phyloP scores from a whole-genome alignment of 64 coral and sea anemone species.

The Pocillopora damicornis region DNA sequence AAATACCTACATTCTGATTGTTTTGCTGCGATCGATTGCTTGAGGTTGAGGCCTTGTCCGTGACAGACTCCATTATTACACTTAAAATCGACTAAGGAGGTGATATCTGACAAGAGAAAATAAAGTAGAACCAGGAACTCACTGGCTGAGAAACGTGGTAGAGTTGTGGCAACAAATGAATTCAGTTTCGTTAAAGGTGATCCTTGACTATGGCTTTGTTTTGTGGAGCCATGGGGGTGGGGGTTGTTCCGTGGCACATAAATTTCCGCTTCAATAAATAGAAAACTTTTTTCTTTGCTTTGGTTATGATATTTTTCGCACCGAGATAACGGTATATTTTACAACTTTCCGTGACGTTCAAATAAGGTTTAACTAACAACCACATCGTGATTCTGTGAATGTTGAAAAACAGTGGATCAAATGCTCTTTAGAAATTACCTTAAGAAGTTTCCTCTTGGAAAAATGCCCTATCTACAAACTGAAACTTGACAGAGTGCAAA shows the following conservation, averaged over 20 bases:
- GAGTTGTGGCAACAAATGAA: neutral
- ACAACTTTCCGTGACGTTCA: too few relatives aligned
- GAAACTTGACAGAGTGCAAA: too few relatives aligned
- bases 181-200: conserved; percentile 9
- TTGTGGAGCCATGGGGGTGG: neutral
- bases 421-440: too few relatives aligned
- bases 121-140: neutral
- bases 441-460: too few relatives aligned
- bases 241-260: neutral
- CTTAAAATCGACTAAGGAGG: neutral
- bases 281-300: neutral
- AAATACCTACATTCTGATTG: neutral
- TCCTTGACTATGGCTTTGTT: neutral
- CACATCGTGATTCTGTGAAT: too few relatives aligned
- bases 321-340: too few relatives aligned
- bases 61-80: neutral
- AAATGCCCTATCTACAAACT: too few relatives aligned
- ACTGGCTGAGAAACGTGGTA: neutral
- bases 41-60: neutral
- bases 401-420: too few relatives aligned
- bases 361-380: too few relatives aligned
- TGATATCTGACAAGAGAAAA: neutral
- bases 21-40: neutral
- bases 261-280: neutral
- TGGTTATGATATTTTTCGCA: neutral